phyloP scores from a whole-genome alignment of 2,888 invertebrate species.

The Cetonia aurata region DNA sequence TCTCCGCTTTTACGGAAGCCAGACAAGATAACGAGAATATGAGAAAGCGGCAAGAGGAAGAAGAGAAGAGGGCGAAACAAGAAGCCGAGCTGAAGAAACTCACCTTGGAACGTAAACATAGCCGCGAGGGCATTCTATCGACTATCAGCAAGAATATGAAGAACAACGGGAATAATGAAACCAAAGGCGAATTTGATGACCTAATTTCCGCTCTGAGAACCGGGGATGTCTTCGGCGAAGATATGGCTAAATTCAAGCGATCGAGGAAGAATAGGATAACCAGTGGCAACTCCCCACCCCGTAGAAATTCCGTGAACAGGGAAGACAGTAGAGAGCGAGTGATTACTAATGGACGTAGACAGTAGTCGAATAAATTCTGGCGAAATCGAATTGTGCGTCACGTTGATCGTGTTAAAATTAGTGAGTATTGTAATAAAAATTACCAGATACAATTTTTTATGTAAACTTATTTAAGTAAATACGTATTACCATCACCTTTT shows the following conservation, averaged over 20 bases:
- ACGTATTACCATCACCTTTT: constrained; percentile 14
- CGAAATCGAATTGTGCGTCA: constrained; percentile 18
- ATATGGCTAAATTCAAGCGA: constrained; percentile 91
- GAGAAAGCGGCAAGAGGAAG: constrained; percentile 86
- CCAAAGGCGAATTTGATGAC: constrained; percentile 95
- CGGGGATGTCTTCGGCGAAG: constrained; percentile 96
- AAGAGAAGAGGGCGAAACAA: constrained; percentile 88
- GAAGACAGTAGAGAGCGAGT: constrained; percentile 79
- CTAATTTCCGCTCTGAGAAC: constrained; percentile 94
- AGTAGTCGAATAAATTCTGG: constrained; percentile 51
- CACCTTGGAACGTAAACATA: constrained; percentile 88
- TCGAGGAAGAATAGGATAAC: constrained; percentile 77
- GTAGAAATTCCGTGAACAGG: constrained; percentile 73
- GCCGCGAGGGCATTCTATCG: constrained; percentile 80
- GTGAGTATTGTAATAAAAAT: constrained; percentile 4
- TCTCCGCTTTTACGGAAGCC: constrained; percentile 86
- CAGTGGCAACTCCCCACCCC: constrained; percentile 73
- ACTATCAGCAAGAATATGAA: constrained; percentile 80
- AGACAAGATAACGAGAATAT: constrained; percentile 90
- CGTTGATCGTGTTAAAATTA: neutral
- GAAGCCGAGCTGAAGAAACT: constrained; percentile 92
- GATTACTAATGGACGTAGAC: constrained; percentile 64
- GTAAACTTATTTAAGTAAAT: constrained; percentile 2
- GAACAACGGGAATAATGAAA: constrained; percentile 73
- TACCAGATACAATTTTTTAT: constrained; percentile 12